phyloP scores from a whole-genome alignment of 2,797 vertebrate genomes.

The Danio jaintianensis region DNA sequence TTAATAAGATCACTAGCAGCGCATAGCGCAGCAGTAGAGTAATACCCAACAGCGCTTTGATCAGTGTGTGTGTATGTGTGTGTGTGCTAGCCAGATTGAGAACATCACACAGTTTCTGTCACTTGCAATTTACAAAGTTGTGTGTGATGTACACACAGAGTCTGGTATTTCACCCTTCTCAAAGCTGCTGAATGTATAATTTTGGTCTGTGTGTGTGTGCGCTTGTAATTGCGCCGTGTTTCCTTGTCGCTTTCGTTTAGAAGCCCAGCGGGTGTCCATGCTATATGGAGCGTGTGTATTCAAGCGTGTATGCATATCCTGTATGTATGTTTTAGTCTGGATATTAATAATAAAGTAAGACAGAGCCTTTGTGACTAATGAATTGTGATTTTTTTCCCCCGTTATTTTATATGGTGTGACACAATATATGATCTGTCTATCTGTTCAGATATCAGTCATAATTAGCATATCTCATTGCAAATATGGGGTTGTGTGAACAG shows the following conservation, averaged over 20 bases:
- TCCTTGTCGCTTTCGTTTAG: conserved; percentile 11
- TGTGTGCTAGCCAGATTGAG: conserved; percentile 1
- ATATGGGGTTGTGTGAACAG: neutral
- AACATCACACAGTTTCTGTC: conserved; percentile 37
- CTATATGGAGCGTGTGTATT: conserved; percentile 50
- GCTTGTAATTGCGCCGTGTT: neutral
- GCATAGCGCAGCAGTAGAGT: conserved; percentile 3
- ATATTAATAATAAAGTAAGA: neutral
- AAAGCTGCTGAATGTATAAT: neutral
- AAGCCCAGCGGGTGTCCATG: neutral
- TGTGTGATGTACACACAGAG: conserved; percentile 44
- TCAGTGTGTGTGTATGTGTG: neutral
- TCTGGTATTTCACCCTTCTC: conserved; percentile 53
- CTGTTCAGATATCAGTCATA: neutral
- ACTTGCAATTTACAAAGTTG: conserved; percentile 40
- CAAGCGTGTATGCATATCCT: conserved; percentile 34
- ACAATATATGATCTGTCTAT: neutral
- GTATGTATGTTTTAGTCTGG: conserved; percentile 33
- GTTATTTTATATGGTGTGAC: conserved; percentile 14
- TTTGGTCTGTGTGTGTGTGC: neutral
- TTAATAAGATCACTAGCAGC: conserved; percentile 7
- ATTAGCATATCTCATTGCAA: neutral
- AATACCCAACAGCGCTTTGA: conserved; percentile 7
- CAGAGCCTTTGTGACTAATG: neutral
- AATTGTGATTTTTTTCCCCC: neutral